Base-by-base conservation (phyloP, 2,888 invertebrate species). In the Aphodius granarius region DNA sequence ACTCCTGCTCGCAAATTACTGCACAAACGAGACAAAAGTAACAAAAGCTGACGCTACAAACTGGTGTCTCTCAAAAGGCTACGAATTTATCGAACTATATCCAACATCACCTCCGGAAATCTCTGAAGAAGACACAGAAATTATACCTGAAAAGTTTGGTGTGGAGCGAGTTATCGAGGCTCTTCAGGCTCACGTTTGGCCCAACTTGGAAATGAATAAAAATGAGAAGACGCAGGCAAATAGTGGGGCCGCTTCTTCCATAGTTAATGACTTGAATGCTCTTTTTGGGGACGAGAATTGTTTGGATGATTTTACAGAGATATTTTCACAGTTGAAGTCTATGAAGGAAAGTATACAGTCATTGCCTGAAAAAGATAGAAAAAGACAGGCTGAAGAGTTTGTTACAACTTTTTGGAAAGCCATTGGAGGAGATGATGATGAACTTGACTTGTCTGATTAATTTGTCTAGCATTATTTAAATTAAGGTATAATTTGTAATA, bases 391-490 rank as follows among this genome's bases (percentile, higher is more conserved):
- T 4, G 94, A 94, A 85, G 90, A 93, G 86, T 90, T 94, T 83
- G 93, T 93, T 0, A 89, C 92, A 77, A 91, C 92, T 16, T 94
- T 94, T 85, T 94, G 93, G 93, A 90, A 90, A 82, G 92, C 93
- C 0, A 92, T 94, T 82, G 93, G 93, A 17, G 93, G 93, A 17
- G 92, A 92, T 84, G 91, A 91, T 77, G 91, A 92, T 79, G 94
- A 94, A 86, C 87, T 93, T 78, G 68, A 68, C 21, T n/a, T 68
- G 0, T 68, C 68, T 9, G 68, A 68, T 68, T 19, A 43, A 43
- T 43, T 43, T 9, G 9, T 43, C 43, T 43, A 43, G 43, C 13
- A 9, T 43, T 43, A 43, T 43, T 43, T 43, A 43, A 43, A 43
- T 43, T 43, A 43, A 43, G 43, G 9, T 43, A 3, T 43, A 43